Percentiles rank a stretch among this genome's conserved stretches.
phyloP scores from a whole-genome alignment of 2,113 vertebrate genomes.

The Neoarius graeffei region DNA sequence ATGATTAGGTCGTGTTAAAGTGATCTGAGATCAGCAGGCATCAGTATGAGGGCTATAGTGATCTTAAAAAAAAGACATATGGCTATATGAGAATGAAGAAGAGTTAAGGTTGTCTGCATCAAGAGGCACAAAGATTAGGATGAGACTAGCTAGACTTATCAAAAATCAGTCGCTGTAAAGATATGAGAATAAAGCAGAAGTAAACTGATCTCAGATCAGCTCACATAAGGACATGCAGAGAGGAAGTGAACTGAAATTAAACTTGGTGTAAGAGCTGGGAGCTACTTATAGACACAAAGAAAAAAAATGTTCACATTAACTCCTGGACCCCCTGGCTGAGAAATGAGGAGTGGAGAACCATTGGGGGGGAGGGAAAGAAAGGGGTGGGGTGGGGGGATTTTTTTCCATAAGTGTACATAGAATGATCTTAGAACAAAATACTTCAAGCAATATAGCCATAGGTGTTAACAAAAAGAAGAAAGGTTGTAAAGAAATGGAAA shows the following conservation, averaged over 20 bases:
- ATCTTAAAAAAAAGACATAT: background rate
- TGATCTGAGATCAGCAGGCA: constrained; percentile 3
- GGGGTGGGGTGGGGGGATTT: background rate
- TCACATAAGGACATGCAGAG: background rate
- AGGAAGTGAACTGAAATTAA: constrained; percentile 6
- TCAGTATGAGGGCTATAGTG: background rate
- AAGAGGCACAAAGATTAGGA: background rate
- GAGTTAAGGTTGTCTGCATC: background rate
- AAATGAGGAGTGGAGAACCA: constrained; percentile 28
- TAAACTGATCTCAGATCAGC: constrained; percentile 2
- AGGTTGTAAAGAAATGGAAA: background rate
- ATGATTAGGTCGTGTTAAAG: background rate
- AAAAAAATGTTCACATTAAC: constrained; percentile 44
- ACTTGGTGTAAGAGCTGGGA: constrained; percentile 27
- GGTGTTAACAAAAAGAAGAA: background rate
- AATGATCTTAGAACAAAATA: background rate
- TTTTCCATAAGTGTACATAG: background rate
- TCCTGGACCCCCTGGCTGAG: constrained; percentile 20
- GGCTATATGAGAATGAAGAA: background rate
- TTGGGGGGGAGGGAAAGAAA: background rate
- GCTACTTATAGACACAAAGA: constrained; percentile 17
- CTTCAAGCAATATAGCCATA: background rate
- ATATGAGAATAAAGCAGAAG: background rate
- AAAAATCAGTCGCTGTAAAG: background rate
- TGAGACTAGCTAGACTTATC: background rate